These are phyloP conservation scores for Barbus barbus DNA, from an alignment of 2,113 vertebrate genomes.

Conservation along the genomic window DNA sequence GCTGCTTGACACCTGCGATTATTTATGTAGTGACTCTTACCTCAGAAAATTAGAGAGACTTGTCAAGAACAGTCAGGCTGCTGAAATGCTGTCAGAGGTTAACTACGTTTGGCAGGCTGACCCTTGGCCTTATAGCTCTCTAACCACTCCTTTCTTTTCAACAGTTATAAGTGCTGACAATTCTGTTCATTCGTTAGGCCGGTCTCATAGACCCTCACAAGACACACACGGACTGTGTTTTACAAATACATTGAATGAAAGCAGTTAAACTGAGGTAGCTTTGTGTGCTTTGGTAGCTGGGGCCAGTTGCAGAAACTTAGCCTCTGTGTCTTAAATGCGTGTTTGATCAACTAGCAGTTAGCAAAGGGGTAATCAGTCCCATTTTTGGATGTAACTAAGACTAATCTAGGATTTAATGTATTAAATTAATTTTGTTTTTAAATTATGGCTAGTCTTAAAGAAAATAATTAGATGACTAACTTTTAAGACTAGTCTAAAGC, in stretches of 20 bases:
- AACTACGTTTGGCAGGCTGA: background rate
- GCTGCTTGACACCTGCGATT: background rate
- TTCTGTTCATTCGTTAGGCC: background rate
- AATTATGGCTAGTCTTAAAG: too few species aligned
- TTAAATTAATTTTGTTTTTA: too few species aligned
- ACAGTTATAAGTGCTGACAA: background rate
- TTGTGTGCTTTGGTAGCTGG: background rate
- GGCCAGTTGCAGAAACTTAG: too few species aligned
- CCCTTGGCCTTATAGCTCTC: background rate
- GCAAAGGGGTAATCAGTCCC: too few species aligned
- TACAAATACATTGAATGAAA: background rate
- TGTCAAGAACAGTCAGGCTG: background rate
- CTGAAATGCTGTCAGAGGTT: background rate
- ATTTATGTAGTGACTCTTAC: background rate
- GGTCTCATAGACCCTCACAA: background rate
- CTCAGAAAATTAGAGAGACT: background rate
- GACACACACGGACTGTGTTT: background rate
- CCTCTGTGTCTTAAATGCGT: too few species aligned
- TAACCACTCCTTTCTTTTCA: background rate
- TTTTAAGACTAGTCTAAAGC: too few species aligned
- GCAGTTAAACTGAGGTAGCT: background rate
- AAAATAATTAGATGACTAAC: too few species aligned
- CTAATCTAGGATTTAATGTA: too few species aligned
- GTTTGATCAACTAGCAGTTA: too few species aligned
- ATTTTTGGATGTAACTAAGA: too few species aligned